phyloP scores from a whole-genome alignment of 2,888 invertebrate genomes.

The Drosophila imparisetae region DNA sequence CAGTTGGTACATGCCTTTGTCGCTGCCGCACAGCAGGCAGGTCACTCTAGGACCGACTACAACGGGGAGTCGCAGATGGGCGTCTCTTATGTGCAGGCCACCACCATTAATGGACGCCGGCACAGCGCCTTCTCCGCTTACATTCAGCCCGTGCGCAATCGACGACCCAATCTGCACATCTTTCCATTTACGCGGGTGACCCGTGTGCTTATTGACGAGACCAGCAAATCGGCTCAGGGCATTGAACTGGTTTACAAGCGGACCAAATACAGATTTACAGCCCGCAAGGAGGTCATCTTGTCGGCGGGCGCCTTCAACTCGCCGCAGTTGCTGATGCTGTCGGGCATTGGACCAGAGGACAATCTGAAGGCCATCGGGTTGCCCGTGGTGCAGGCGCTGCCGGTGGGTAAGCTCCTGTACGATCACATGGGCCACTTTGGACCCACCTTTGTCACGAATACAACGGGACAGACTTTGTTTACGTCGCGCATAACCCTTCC shows the following conservation, averaged over 20 bases:
- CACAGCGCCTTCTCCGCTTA: slow-evolving; percentile 89
- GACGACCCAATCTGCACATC: slow-evolving; percentile 88
- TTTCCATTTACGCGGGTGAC: slow-evolving; percentile 88
- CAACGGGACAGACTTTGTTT: slow-evolving; percentile 75
- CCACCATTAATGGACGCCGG: slow-evolving; percentile 86
- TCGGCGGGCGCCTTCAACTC: slow-evolving; percentile 95
- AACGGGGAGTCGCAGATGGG: slow-evolving; percentile 88
- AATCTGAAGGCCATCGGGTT: slow-evolving; percentile 86
- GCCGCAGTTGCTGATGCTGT: slow-evolving; percentile 95
- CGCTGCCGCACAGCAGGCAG: slow-evolving; percentile 87
- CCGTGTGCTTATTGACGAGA: slow-evolving; percentile 88
- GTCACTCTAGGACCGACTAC: slow-evolving; percentile 87
- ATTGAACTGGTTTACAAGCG: slow-evolving; percentile 88
- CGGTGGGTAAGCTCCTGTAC: slow-evolving; percentile 88
- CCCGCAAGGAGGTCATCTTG: slow-evolving; percentile 92
- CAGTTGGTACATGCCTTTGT: slow-evolving; percentile 86
- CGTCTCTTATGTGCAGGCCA: slow-evolving; percentile 88
- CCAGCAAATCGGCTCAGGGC: slow-evolving; percentile 88
- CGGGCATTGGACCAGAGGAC: slow-evolving; percentile 88
- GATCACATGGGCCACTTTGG: slow-evolving; percentile 86
- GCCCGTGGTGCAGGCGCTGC: slow-evolving; percentile 87
- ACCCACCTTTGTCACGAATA: slow-evolving; percentile 83
- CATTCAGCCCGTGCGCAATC: slow-evolving; percentile 86
- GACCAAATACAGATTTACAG: slow-evolving; percentile 85
- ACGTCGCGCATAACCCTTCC: slow-evolving; percentile 47